Percentiles rank a stretch among this genome's conserved stretches.
These are phyloP conservation scores for Pantherophis guttatus DNA, from an alignment of 2,113 vertebrate species.

Conservation along the genomic window DNA sequence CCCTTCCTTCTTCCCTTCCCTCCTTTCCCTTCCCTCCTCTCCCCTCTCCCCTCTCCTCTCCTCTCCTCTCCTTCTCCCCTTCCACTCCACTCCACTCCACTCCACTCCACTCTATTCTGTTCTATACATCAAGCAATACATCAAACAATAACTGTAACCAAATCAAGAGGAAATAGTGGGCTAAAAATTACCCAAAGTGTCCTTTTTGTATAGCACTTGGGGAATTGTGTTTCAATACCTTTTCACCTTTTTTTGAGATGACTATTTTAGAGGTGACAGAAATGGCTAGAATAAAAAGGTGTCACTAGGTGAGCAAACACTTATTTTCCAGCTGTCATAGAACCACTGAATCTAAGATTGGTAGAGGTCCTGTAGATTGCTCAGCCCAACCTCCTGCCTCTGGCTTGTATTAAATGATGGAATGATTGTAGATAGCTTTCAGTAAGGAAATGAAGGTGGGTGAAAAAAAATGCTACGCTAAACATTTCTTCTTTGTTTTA, in stretches of 20 bases:
- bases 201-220: background rate
- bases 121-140: too few species aligned
- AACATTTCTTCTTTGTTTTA: too few species aligned
- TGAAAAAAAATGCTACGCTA: background rate
- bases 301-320: background rate
- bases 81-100: background rate
- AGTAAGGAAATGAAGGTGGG: background rate
- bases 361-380: background rate
- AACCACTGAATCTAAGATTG: background rate
- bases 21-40: too few species aligned
- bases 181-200: background rate
- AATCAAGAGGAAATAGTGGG: background rate
- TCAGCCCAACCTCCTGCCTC: background rate
- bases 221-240: conserved; percentile 16
- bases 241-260: background rate
- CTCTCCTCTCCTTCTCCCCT: too few species aligned
- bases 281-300: conserved; percentile 1
- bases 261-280: background rate
- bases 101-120: too few species aligned
- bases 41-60: too few species aligned
- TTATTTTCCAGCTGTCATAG: background rate
- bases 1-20: too few species aligned
- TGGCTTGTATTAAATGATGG: background rate
- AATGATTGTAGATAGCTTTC: too few species aligned
- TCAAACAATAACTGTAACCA: background rate